These are phyloP conservation scores for Sphaeridia pumilis DNA, from an alignment of 2,888 invertebrate genomes.

Conservation along the genomic window DNA sequence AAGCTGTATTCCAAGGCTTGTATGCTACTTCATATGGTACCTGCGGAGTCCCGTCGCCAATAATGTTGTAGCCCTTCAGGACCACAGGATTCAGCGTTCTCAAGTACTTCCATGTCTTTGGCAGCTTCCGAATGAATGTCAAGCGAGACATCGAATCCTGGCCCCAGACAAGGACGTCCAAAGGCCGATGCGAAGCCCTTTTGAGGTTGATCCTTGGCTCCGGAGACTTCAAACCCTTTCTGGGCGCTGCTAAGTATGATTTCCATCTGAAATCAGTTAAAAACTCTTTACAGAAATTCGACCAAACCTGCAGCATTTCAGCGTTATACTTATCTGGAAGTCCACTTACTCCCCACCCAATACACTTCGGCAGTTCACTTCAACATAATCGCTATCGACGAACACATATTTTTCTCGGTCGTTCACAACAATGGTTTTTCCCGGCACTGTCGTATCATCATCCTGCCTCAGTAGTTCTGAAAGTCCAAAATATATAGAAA, in stretches of 20 bases:
- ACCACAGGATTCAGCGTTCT: conserved; percentile 4
- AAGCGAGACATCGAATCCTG: conserved; percentile 13
- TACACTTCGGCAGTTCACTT: not conserved
- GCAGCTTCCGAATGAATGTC: conserved; percentile 15
- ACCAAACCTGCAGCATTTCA: conserved; percentile 56
- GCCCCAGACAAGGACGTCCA: conserved; percentile 17
- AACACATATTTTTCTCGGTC: conserved; percentile 8
- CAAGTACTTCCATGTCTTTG: conserved; percentile 11
- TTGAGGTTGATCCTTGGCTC: not conserved
- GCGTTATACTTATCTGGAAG: not conserved
- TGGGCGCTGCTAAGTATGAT: conserved; percentile 53
- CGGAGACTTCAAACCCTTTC: conserved; percentile 42
- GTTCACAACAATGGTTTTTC: not conserved
- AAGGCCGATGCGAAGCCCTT: not conserved
- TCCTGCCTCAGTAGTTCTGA: conserved; percentile 10
- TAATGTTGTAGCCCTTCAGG: conserved; percentile 18
- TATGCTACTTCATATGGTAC: no score
- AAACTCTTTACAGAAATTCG: conserved; percentile 50
- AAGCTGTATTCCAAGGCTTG: not conserved
- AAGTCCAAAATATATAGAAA: conserved; percentile 1
- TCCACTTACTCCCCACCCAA: conserved; percentile 40
- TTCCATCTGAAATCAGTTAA: conserved; percentile 46
- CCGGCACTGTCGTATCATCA: conserved; percentile 7
- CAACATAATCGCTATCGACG: conserved; percentile 8
- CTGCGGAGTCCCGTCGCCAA: conserved; percentile 19